phyloP scores from a whole-genome alignment of 2,888 invertebrate species.

The Drosophila lutescens region DNA sequence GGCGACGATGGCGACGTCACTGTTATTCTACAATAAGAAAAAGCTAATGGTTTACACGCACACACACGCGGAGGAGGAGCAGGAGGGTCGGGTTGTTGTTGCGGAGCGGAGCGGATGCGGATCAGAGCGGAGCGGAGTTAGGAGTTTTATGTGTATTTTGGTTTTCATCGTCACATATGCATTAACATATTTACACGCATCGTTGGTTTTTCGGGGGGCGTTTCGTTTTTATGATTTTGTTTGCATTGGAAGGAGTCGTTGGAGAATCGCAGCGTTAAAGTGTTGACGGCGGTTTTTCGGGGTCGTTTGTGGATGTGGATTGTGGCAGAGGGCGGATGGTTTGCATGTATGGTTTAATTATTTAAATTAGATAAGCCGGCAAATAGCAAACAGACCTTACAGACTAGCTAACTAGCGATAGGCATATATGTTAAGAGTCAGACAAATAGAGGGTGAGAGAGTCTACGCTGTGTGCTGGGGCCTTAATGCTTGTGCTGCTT shows the following conservation, averaged over 20 bases:
- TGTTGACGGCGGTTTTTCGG: conserved; percentile 36
- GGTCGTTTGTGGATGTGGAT: conserved; percentile 72
- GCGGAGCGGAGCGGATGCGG: conserved; percentile 20
- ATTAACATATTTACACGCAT: conserved; percentile 68
- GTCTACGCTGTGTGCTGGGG: conserved; percentile 51
- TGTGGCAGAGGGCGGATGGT: conserved; percentile 59
- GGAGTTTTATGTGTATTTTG: conserved; percentile 18
- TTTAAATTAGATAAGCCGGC: conserved; percentile 77
- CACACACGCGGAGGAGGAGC: conserved; percentile 62
- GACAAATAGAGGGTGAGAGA: conserved; percentile 41
- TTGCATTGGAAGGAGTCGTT: conserved; percentile 55
- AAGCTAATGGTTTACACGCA: conserved; percentile 82
- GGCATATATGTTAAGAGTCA: conserved; percentile 46
- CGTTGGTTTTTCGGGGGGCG: conserved; percentile 18
- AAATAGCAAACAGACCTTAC: conserved; percentile 73
- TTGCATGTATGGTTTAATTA: conserved; percentile 76
- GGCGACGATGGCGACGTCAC: conserved; percentile 84
- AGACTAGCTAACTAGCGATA: conserved; percentile 59
- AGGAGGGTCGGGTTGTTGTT: conserved; percentile 11
- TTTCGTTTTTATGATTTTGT: conserved; percentile 41
- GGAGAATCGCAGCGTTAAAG: conserved; percentile 20
- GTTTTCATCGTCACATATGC: conserved; percentile 54
- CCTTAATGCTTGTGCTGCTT: conserved; percentile 76
- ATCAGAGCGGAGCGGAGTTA: conserved; percentile 30
- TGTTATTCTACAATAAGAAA: conserved; percentile 84